Evolutionary conservation across 1,140 invertebrate genomes (phyloP).

Genomic region (Hycleus cichorii): DNA sequence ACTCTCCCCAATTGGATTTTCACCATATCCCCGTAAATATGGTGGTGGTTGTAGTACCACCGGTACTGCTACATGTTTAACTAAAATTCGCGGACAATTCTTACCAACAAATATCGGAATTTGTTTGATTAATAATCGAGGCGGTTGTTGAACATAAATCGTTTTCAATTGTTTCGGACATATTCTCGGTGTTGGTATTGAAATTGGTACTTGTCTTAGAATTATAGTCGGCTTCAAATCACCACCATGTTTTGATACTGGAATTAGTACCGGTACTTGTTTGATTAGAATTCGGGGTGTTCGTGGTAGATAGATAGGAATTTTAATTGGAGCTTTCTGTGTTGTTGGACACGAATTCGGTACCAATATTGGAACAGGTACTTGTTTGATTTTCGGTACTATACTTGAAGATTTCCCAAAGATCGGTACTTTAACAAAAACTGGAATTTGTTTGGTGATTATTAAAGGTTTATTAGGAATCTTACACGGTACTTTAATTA

Average conservation of each 20-base stretch:
- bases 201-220: not conserved
- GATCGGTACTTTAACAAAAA: not conserved
- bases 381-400: constrained; percentile 1
- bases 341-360: not conserved
- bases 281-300: not conserved
- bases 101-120: not conserved
- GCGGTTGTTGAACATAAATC: not conserved
- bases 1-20: no score
- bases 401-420: no score
- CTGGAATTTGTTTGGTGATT: constrained; percentile 3
- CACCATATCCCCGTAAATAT: no score
- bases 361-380: not conserved
- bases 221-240: not conserved
- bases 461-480: not conserved
- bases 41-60: not conserved
- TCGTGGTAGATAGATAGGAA: not conserved
- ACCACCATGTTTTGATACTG: not conserved
- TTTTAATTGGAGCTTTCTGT: not conserved
- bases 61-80: not conserved
- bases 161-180: not conserved
- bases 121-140: not conserved
- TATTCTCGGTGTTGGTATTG: not conserved
- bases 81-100: no score
- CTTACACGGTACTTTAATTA: no score
- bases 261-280: not conserved